Evolutionary conservation across 2,888 invertebrate genomes (phyloP), one percentile per base, ranked within the genome.

Genomic region (Oscheius myriophilus): DNA sequence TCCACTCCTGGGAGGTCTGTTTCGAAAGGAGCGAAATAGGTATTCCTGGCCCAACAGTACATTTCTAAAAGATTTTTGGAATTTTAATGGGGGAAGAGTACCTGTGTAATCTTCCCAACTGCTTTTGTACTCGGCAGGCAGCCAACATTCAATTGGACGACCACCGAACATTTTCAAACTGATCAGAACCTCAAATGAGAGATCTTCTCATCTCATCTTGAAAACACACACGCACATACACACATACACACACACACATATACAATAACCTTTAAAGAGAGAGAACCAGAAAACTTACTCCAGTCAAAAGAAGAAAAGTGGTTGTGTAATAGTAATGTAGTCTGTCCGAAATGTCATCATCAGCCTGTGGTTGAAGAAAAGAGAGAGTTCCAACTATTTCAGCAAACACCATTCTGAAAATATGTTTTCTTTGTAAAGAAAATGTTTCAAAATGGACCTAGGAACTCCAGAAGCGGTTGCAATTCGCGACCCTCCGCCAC

Each of bases 291-390:
- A 25, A 39, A 67, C 73, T 72, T 46, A 84, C 85, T 52, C 88
- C 88, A 69, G 88, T 88, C 62, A 89, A 86, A 68, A 89, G 86
- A 71, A 89, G 85, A 69, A 89, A 87, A 66, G 89, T 88, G 62
- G 87, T 87, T n/a, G 88, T 89, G 83, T 89, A 89, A 67, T 88
- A 87, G 74, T 89, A 89, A 80, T 87, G 88, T 71, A 89, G 82
- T 45, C 89, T 81, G 79, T 89, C 89, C 53, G 82, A 79, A 43
- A 86, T 83, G 70, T 86, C 86, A 67, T 86, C 86, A 70, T 86
- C 86, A 12, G 81, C 74, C 64, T 82, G 81, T 23, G 81, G 82
- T 67, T 82, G 80, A 16, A 85, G 79, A 69, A 85, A 85, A n/a
- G 83, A 84, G 16, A 85, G 71, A 9, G 85, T 85, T 33, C 85